Base-by-base conservation (phyloP, 53 echinoderm and acorn worm genomes). In the Zoroaster sp. region DNA sequence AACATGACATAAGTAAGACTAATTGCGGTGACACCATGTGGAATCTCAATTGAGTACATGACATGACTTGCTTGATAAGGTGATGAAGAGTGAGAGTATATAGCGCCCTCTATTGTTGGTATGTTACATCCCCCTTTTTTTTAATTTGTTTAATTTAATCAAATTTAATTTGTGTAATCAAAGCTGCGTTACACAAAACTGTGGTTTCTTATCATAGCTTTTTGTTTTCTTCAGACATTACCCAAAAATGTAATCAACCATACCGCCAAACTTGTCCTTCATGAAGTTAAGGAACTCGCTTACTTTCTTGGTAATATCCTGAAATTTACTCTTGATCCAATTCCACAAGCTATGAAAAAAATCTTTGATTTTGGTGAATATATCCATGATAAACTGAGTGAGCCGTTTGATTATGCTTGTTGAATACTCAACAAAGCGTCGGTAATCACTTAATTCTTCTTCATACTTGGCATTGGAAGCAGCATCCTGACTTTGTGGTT, bases 311-410 rank as follows among this genome's bases (percentile, higher is more conserved):
- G 41, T 41, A 81, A 81, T 45, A 10, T 23, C 67, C 67, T 81
- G 30, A 42, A 66, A 81, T 40, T 81, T 81, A 42, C 81, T 66
- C 66, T 81, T 81, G 44, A 81, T 45, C 81, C 81, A 81, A 18
- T 42, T 21, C 81, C 81, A 81, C 18, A 81, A 42, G 67, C 81
- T 81, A 13, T 4, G 65, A 81, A 81, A 43, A n/a, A 81, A 81
- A 8, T 81, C 81, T 66, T 43, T 81, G 66, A 81, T 81, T 81
- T 81, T 66, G 30, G 18, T 1, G 42, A 81, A 81, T 11, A 81
- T 31, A 17, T 43, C 44, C 31, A 12, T 41, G 23, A 81, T 81
- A 31, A 81, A 81, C 25, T 81, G 25, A 67, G 66, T 44, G 44
- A 81, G 81, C 66, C 66, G 65, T 20, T 6, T 17, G 45, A 81